Evolutionary conservation across 2,888 invertebrate species (phyloP).

Genomic region (Spodoptera picta): DNA sequence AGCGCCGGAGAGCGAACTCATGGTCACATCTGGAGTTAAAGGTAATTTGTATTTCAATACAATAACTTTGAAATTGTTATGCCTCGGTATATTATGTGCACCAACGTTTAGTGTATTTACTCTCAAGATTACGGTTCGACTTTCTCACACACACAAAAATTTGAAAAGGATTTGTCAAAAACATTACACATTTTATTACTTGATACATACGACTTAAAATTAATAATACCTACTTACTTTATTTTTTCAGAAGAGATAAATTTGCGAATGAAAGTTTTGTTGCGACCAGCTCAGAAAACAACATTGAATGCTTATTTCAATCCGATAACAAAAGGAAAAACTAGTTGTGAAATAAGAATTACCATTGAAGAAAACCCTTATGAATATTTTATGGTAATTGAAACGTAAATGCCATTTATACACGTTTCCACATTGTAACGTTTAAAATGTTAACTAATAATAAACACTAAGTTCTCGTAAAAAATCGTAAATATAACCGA

Average conservation of each 20-base stretch:
- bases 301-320: constrained; percentile 72
- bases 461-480: no score
- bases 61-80: not conserved
- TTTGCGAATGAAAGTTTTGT: constrained; percentile 60
- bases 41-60: constrained; percentile 58
- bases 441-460: no score
- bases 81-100: no score
- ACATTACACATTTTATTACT: not conserved
- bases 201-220: not conserved
- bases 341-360: constrained; percentile 75
- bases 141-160: no score
- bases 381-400: constrained; percentile 77
- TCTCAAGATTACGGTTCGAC: no score
- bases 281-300: constrained; percentile 70
- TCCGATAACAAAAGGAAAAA: constrained; percentile 75
- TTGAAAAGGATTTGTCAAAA: no score
- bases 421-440: no score
- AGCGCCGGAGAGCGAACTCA: constrained; percentile 59
- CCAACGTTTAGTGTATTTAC: no score
- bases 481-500: no score
- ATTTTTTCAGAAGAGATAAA: constrained; percentile 68
- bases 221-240: no score
- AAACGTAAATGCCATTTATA: no score
- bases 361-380: constrained; percentile 79
- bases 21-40: constrained; percentile 61